Base-by-base conservation (phyloP, 2,797 vertebrate species). In the Borostomias antarcticus region DNA sequence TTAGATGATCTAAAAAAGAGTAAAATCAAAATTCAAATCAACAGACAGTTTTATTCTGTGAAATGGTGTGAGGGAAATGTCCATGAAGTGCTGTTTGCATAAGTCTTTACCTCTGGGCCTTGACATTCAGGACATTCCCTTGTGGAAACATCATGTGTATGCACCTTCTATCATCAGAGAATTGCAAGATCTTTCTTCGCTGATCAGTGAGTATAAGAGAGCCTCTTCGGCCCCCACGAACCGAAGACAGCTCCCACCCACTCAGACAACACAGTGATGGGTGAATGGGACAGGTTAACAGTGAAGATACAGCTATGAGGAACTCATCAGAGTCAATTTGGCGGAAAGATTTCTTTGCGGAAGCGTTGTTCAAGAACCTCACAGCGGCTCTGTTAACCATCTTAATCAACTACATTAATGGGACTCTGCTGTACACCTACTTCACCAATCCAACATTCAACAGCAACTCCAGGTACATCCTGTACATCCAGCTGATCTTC, bases 401-500 rank as follows among this genome's bases (percentile, higher is more conserved):
- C 4, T 7, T 61, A 29, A 69, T 66, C 30, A 30, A 21, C 47
- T 65, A 15, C 48, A 51, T 77, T 9, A 77, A 68, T 19, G 62
- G 71, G 1, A 19, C 54, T 1, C 35, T 69, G 17, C 19, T 74
- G 15, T 73, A 57, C 23, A 60, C 48, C 17, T 68, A 53, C 52
- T 74, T 71, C 23, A 66, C 64, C 19, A 64, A 64, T 1, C 58
- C 62, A n/a, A 58, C 45, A 5, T 70, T 73, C 2, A 0, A 66
- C 17, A 62, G 68, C 28, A 50, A 65, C 35, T 52, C 72, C 1
- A 62, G 65, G n/a, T 64, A 72, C 15, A 58, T 57, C 1, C 58
- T 74, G 3, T 78, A 66, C 43, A 53, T 59, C 11, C 51, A 71
- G 11, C 43, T 74, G 33, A 45, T 77, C 6, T 6, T 70, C 17